phyloP scores from a whole-genome alignment of 2,797 vertebrate species.

The Microctenopoma steveboyesi region DNA sequence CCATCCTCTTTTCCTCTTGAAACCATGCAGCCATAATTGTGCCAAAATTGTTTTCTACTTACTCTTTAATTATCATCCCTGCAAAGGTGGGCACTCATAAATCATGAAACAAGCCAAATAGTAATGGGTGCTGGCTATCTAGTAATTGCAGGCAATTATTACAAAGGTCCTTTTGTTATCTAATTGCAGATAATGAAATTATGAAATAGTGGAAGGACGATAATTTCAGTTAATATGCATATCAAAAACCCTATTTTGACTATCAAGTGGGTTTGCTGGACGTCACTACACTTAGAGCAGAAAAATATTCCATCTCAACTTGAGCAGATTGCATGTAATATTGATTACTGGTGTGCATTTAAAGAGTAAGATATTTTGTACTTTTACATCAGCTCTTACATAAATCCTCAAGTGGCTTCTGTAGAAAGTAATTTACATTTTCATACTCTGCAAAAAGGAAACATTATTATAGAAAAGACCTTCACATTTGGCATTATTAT shows the following conservation, averaged over 20 bases:
- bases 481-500: conserved; percentile 36
- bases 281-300: conserved; percentile 49
- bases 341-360: background rate
- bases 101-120: conserved; percentile 79
- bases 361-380: background rate
- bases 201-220: conserved; percentile 64
- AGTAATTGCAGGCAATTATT: conserved; percentile 82
- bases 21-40: conserved; percentile 1
- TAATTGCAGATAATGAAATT: conserved; percentile 80
- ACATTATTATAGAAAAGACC: conserved; percentile 10
- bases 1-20: conserved; percentile 2
- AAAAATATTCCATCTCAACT: conserved; percentile 22
- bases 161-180: conserved; percentile 75
- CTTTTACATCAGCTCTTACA: background rate
- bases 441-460: conserved; percentile 1
- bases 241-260: conserved; percentile 71
- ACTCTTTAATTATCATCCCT: conserved; percentile 55
- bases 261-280: conserved; percentile 60
- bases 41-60: conserved; percentile 58
- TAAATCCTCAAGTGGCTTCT: conserved; percentile 10
- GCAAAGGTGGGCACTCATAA: conserved; percentile 60
- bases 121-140: conserved; percentile 71
- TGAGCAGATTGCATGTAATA: background rate
- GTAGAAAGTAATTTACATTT: conserved; percentile 25
- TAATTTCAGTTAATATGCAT: conserved; percentile 75